Conservation (phyloP, 1,140 invertebrate genomes). For the Orchesella cincta region DNA sequence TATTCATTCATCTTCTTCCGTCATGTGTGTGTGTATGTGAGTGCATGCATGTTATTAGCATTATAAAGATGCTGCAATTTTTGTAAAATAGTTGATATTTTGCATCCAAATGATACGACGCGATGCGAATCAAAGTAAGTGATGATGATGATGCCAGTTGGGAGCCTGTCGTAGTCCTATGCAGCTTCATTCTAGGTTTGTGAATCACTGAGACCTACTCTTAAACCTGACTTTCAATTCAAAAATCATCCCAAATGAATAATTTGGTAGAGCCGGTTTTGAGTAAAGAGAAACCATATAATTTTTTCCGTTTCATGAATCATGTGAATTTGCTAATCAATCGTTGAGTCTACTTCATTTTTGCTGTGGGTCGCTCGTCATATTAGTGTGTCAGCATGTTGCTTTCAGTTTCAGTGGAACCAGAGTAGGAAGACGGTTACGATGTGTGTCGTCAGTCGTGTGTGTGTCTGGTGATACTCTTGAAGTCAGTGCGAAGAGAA, state of each 20-base stretch:
- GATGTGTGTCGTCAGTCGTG: too few species aligned
- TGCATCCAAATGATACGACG: too few species aligned
- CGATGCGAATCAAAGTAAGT: too few species aligned
- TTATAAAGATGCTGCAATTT: background rate
- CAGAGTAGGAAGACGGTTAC: background rate
- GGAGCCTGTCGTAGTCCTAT: background rate
- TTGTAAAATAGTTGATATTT: background rate
- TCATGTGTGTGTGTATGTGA: background rate
- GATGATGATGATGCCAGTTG: too few species aligned
- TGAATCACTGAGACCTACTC: slow-evolving; percentile 13
- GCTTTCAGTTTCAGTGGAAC: background rate
- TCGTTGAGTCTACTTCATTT: background rate
- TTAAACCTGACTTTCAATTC: slow-evolving; percentile 14
- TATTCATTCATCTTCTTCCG: background rate
- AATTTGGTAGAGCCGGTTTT: slow-evolving; percentile 22
- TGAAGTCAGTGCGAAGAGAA: background rate
- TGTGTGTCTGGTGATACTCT: too few species aligned
- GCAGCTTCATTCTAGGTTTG: slow-evolving; percentile 1
- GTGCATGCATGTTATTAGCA: background rate
- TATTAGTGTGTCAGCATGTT: background rate
- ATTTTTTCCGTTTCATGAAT: slow-evolving; percentile 9
- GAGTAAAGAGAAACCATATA: background rate
- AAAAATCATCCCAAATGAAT: background rate
- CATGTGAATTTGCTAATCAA: background rate
- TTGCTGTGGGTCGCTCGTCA: background rate